Conservation (phyloP, 2,113 vertebrate species). For the Gopherus flavomarginatus region DNA sequence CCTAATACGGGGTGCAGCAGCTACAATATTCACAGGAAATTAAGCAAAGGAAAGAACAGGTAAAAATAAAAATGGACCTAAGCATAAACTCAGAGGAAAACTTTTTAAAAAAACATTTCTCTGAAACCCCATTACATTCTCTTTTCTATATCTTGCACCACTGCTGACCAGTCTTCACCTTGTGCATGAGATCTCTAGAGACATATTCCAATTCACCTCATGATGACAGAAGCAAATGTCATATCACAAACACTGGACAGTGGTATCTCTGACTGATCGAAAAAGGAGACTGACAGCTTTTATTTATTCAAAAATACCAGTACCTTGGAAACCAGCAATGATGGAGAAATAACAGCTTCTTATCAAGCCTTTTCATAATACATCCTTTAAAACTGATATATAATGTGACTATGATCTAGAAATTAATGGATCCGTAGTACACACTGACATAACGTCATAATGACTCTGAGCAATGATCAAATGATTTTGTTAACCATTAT, state of each 20-base stretch:
- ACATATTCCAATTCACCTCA: not conserved
- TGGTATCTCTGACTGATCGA: conserved; percentile 39
- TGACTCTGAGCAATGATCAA: not conserved
- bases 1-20: rapidly evolving
- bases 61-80: not conserved
- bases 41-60: not conserved
- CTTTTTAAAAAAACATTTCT: not conserved
- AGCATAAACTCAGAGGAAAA: not conserved
- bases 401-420: not conserved
- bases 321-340: conserved; percentile 31
- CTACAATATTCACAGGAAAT: rapidly evolving
- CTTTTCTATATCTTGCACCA: conserved; percentile 12
- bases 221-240: not conserved
- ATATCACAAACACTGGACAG: not conserved
- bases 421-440: not conserved
- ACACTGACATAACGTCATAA: not conserved
- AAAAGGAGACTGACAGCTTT: not conserved
- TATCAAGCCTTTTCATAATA: conserved; percentile 43
- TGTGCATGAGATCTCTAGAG: not conserved
- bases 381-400: not conserved
- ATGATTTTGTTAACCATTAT: not conserved
- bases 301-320: conserved; percentile 62
- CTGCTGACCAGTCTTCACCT: not conserved
- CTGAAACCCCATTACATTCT: conserved; percentile 12
- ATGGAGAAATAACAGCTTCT: not conserved